Conservation (phyloP, 2,113 vertebrate genomes). For the Sylvietta virens region DNA sequence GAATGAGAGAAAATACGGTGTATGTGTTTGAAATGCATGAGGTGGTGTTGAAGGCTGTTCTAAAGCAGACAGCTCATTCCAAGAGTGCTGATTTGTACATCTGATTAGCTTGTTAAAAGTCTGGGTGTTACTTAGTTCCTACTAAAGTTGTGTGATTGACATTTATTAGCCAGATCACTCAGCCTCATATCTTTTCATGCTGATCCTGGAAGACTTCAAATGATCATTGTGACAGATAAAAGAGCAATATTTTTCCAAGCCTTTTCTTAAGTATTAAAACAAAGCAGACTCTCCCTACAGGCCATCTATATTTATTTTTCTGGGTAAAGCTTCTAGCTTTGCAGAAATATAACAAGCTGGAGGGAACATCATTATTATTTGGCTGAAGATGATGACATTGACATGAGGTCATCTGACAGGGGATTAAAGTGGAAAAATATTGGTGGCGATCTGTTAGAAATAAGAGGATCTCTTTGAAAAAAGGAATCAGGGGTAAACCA, state of each 20-base stretch:
- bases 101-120: constrained; percentile 22
- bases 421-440: neutral
- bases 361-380: neutral
- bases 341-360: neutral
- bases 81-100: neutral
- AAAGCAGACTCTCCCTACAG: neutral
- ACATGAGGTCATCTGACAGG: neutral
- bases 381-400: neutral
- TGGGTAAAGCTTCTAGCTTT: neutral
- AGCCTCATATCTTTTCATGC: neutral
- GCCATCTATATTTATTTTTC: constrained; percentile 5
- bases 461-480: neutral
- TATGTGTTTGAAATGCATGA: neutral
- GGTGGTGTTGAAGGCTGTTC: neutral
- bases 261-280: neutral
- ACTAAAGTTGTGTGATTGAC: neutral
- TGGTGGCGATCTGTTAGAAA: neutral
- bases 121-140: neutral
- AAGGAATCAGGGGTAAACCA: neutral
- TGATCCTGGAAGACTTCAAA: constrained; percentile 12
- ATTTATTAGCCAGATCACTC: neutral
- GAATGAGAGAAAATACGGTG: neutral
- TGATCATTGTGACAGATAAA: neutral
- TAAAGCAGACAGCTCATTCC: neutral
- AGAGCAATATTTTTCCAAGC: neutral